These are phyloP conservation scores for Ciconia boyciana DNA, from an alignment of 2,113 vertebrate species.

Conservation along the genomic window DNA sequence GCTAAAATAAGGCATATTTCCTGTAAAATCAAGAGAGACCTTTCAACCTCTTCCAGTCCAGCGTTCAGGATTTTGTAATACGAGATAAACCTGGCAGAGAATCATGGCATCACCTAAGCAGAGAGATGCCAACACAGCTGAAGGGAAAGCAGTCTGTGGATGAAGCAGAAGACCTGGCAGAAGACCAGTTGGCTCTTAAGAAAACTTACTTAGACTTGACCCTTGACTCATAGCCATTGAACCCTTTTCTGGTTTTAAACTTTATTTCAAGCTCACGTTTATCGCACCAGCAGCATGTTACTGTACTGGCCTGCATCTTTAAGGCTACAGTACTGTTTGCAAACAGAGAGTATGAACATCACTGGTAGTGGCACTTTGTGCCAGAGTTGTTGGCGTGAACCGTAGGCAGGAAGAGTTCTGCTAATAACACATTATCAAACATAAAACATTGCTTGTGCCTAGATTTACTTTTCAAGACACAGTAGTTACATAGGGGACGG, in stretches of 20 bases:
- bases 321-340: not conserved
- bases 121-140: not conserved
- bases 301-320: not conserved
- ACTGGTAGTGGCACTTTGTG: not conserved
- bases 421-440: not conserved
- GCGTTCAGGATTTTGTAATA: not conserved
- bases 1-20: not conserved
- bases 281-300: not conserved
- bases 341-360: not conserved
- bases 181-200: not conserved
- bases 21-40: not conserved
- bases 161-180: slow-evolving; percentile 5
- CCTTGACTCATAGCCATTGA: not conserved
- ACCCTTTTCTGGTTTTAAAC: slow-evolving; percentile 4
- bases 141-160: not conserved
- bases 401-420: not conserved
- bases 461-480: not conserved
- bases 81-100: not conserved
- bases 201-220: not conserved
- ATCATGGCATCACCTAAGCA: not conserved
- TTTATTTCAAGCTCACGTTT: not conserved
- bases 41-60: not conserved
- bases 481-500: not conserved
- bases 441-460: not conserved
- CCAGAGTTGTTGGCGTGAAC: not conserved